phyloP scores from a whole-genome alignment of 2,888 invertebrate species.

The Rhagophthalmus giganteus region DNA sequence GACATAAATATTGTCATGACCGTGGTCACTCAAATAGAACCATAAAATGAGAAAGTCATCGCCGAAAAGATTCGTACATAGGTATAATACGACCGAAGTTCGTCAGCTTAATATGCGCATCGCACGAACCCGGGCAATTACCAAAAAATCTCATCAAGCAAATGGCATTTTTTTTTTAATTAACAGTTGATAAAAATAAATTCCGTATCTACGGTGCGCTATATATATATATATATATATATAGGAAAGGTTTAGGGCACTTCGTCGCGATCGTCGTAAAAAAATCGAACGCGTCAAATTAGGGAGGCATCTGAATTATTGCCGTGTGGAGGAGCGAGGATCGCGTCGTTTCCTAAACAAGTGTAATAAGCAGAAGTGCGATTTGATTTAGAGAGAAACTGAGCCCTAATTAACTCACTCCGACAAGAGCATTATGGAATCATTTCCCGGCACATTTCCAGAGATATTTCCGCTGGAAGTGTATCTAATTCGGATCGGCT shows the following conservation, averaged over 20 bases:
- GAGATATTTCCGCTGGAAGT: conserved; percentile 42
- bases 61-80: not conserved
- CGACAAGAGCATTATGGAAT: conserved; percentile 44
- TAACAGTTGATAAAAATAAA: no score
- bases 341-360: no score
- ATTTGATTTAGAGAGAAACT: conserved; percentile 50
- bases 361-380: conserved; percentile 36
- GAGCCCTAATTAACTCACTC: conserved; percentile 49
- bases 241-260: no score
- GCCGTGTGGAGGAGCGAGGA: no score
- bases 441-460: conserved; percentile 48
- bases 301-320: no score
- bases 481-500: conserved; percentile 50
- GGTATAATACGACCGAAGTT: not conserved
- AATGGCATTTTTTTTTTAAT: no score
- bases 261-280: no score
- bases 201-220: no score
- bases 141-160: conserved; percentile 5
- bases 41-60: conserved; percentile 29
- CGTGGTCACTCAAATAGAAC: conserved; percentile 26
- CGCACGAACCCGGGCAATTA: conserved; percentile 7
- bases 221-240: no score
- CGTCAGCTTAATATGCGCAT: conserved; percentile 6
- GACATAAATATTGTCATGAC: conserved; percentile 40
- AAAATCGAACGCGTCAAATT: conserved; percentile 15